Base-by-base conservation (phyloP, 2,113 vertebrate genomes). In the Ahaetulla prasina region DNA sequence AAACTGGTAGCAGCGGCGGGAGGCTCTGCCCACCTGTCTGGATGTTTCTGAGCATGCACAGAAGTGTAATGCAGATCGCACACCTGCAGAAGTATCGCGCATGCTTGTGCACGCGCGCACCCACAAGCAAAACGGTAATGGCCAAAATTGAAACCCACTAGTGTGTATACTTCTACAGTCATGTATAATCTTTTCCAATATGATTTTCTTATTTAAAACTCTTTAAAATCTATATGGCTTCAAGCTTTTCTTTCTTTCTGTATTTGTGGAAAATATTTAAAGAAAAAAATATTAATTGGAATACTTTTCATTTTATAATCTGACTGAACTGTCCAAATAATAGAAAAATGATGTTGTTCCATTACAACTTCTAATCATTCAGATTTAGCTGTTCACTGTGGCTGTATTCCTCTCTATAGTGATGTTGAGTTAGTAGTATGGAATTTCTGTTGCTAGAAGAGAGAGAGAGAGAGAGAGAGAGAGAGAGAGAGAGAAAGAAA, bases 161-260 rank as follows among this genome's bases (percentile, higher is more conserved):
- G n/a, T n/a, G n/a, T n/a, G n/a, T n/a, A n/a, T 86, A 94, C 94
- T 96, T 95, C 94, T 95, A 94, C 93, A 94, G 91, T 96, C 95
- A 97, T 91, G 95, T 94, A 93, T 93, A 96, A 95, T 95, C 87
- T 94, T 95, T 95, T 91, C 92, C 94, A 96, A 95, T 91, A 54
- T 95, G 89, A 94, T 85, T 0, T n/a, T 92, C 85, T 91, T 92
- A 95, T 94, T 2, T 0, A 68, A 86, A 88, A 53, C 87, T 57
- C 22, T 94, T 93, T 90, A 0, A 30, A 96, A 96, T 95, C 68
- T 94, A 92, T 95, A 94, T 93, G 96, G 93, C 89, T 88, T 16
- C 8, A 39, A 80, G 35, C 18, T 80, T 39, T 22, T 35, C 1
- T 80, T 39, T 39, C 68, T 39, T 39, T 80, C 68, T 39, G 35